Evolutionary conservation across 2,888 invertebrate genomes (phyloP).

Genomic region (Amphimallon solstitiale): DNA sequence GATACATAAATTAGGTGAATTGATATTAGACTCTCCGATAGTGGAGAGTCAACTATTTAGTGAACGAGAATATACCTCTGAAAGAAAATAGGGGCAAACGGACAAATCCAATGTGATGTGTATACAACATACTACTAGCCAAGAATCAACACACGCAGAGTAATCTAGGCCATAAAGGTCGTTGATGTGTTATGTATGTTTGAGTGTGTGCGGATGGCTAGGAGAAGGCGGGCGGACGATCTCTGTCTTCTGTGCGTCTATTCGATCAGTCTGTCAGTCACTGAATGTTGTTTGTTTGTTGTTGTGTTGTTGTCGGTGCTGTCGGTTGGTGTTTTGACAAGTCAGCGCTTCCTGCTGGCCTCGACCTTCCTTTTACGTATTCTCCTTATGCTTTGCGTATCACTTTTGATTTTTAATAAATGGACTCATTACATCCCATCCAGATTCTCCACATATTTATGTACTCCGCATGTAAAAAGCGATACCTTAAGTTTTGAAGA

Average conservation of each 20-base stretch:
- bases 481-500: no score
- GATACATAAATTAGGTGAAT: no score
- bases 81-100: no score
- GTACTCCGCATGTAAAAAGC: no score
- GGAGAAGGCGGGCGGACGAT: slow-evolving; percentile 18
- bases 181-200: slow-evolving; percentile 12
- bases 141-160: no score
- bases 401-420: slow-evolving; percentile 31
- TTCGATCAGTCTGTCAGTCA: slow-evolving; percentile 23
- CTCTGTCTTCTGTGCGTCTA: background rate
- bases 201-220: no score
- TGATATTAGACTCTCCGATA: no score
- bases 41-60: no score
- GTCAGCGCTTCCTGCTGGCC: slow-evolving; percentile 33
- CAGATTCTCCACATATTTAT: no score
- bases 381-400: slow-evolving; percentile 19
- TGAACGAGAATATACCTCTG: no score
- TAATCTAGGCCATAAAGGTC: slow-evolving; percentile 33
- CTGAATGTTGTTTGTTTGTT: slow-evolving; percentile 16
- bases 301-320: slow-evolving; percentile 7
- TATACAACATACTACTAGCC: background rate
- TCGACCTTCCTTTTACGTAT: slow-evolving; percentile 36
- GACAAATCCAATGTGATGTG: no score
- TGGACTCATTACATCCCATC: no score
- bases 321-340: slow-evolving; percentile 26